phyloP scores from a whole-genome alignment of 2,888 invertebrate genomes.

The Hemistola chrysoprasaria region DNA sequence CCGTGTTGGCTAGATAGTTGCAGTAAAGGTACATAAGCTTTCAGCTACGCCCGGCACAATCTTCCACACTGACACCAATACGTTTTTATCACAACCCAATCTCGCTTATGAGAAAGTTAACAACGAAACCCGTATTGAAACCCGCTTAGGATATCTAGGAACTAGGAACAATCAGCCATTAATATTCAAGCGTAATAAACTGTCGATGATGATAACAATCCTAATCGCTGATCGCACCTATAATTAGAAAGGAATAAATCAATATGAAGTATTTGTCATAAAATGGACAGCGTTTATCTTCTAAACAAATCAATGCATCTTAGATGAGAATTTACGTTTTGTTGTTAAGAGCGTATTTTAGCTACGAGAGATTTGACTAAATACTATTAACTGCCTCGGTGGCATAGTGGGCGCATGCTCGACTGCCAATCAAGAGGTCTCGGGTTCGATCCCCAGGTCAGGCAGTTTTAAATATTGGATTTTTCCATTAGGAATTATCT shows the following conservation, averaged over 20 bases:
- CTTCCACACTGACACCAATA: slow-evolving; percentile 77
- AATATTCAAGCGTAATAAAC: slow-evolving; percentile 19
- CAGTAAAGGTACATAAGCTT: slow-evolving; percentile 79
- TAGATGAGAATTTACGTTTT: slow-evolving; percentile 28
- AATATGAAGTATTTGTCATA: slow-evolving; percentile 35
- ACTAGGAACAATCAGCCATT: slow-evolving; percentile 28
- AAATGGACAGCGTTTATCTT: slow-evolving; percentile 29
- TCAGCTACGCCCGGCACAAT: slow-evolving; percentile 70
- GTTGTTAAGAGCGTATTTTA: slow-evolving; percentile 36
- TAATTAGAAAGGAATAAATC: slow-evolving; percentile 36
- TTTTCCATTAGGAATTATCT: no score
- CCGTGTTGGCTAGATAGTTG: slow-evolving; percentile 74
- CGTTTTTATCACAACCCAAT: slow-evolving; percentile 75
- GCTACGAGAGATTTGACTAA: no score
- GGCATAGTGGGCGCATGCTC: no score
- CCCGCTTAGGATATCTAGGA: slow-evolving; percentile 20
- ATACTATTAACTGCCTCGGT: no score
- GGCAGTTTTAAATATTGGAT: no score
- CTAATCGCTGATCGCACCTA: slow-evolving; percentile 8
- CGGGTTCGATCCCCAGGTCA: no score
- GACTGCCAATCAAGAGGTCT: no score
- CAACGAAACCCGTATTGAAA: slow-evolving; percentile 52
- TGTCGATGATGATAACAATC: slow-evolving; percentile 17
- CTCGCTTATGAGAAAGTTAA: slow-evolving; percentile 76
- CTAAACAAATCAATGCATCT: slow-evolving; percentile 18